Base-by-base conservation (phyloP, 2,797 vertebrate species). In the Enteromius fasciolatus region DNA sequence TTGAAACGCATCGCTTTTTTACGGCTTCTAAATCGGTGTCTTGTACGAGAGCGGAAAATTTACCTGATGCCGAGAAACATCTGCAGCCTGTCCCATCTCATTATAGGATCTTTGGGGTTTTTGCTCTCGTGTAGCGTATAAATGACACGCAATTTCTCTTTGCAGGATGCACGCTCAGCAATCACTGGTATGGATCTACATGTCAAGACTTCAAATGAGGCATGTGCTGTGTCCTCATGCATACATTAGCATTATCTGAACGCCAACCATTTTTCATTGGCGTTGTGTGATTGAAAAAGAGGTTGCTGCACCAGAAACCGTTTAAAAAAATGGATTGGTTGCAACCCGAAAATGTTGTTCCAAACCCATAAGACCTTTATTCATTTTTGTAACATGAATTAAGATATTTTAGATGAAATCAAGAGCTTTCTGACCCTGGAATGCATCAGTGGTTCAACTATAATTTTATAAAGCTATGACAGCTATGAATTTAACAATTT, bases 41-140 rank as follows among this genome's bases (percentile, higher is more conserved):
- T 73, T 1, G 0, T 33, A 61, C n/a, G 41, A 14, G 81, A 64
- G 70, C 25, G 75, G 70, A 72, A 20, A 33, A 77, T 85, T 61
- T 76, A 77, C 79, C 81, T 85, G 84, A 89, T 44, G 33, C 69
- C 44, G 78, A 84, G 67, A 86, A 87, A 89, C 72, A 68, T 67
- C 14, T 72, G 39, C 0, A 67, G 86, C 82, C 78, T 84, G 88
- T 91, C 89, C 78, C 83, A 82, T 87, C 82, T 89, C 82, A 89
- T 91, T 86, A 91, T 74, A 72, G 73, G 76, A 83, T 89, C 81
- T 78, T 70, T 83, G 87, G 76, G 31, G 81, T 83, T 85, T 86
- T 76, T 84, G 70, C 76, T 83, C 64, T 20, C 20, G 57, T 67
- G 48, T 31, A 28, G 61, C 25, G 0, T 44, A 72, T 78, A 80